Percentiles rank a stretch among this genome's conserved stretches.
Evolutionary conservation across 2,888 invertebrate genomes (phyloP).

Genomic region (Zaprionus lineosus): DNA sequence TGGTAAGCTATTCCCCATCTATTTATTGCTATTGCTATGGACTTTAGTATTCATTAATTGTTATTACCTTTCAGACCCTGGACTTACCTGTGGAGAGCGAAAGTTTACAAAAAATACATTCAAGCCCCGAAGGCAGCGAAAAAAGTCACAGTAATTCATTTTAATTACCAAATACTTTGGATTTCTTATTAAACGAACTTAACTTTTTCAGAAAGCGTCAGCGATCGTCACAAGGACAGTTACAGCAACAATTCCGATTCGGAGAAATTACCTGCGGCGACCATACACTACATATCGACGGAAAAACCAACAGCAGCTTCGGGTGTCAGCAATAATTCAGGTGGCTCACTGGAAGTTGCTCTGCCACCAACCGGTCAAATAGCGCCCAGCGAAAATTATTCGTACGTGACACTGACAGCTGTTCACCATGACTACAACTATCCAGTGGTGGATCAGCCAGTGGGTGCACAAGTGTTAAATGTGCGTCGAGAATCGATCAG

Average conservation of each 20-base stretch:
- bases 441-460: slow-evolving; percentile 85
- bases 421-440: slow-evolving; percentile 93
- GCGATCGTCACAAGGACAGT: slow-evolving; percentile 75
- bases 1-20: slow-evolving; percentile 87
- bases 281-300: slow-evolving; percentile 86
- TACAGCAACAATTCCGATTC: slow-evolving; percentile 76
- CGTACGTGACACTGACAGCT: slow-evolving; percentile 92
- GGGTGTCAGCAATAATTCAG: slow-evolving; percentile 24
- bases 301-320: slow-evolving; percentile 76
- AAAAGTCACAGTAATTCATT: slow-evolving; percentile 81
- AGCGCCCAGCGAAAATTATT: slow-evolving; percentile 87
- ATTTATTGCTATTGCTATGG: no score
- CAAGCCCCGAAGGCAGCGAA: slow-evolving; percentile 87
- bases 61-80: slow-evolving; percentile 86
- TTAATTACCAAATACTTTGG: not conserved
- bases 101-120: slow-evolving; percentile 85
- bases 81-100: slow-evolving; percentile 93
- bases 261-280: slow-evolving; percentile 76
- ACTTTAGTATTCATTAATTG: no score
- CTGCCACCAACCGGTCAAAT: slow-evolving; percentile 67
- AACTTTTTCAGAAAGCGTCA: slow-evolving; percentile 74
- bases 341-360: slow-evolving; percentile 36
- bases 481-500: slow-evolving; percentile 84
- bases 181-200: not conserved
- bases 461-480: slow-evolving; percentile 81